Percentiles rank a stretch among this genome's conserved stretches.
These are phyloP conservation scores for Chydorus sphaericus DNA, from an alignment of 2,888 invertebrate genomes.

Conservation along the genomic window DNA sequence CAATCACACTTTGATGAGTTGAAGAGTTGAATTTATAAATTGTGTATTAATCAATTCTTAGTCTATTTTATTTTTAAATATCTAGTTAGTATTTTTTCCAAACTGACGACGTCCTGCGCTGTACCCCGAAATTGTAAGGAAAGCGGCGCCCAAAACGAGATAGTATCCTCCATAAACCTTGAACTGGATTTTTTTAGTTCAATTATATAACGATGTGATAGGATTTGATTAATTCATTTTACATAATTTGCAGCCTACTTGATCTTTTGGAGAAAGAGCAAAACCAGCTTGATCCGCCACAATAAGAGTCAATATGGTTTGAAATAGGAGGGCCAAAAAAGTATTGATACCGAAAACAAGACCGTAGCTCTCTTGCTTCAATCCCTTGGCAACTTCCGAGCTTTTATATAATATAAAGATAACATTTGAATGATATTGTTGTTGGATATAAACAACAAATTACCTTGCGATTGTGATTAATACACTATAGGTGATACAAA, in stretches of 20 bases:
- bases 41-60: no score
- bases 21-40: no score
- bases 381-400: slow-evolving; percentile 67
- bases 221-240: slow-evolving; percentile 17
- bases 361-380: slow-evolving; percentile 72
- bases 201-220: neutral
- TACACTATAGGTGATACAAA: slow-evolving; percentile 63
- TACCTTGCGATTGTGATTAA: slow-evolving; percentile 60
- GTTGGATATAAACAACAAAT: no score
- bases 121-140: slow-evolving; percentile 32
- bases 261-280: slow-evolving; percentile 25
- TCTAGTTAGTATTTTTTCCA: no score
- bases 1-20: no score
- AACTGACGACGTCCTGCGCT: slow-evolving; percentile 10
- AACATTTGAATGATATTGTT: no score
- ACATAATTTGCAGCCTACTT: slow-evolving; percentile 18
- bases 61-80: no score
- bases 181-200: slow-evolving; percentile 35
- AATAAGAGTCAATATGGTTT: slow-evolving; percentile 57
- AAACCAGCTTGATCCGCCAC: slow-evolving; percentile 36
- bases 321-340: slow-evolving; percentile 58
- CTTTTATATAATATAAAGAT: no score
- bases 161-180: slow-evolving; percentile 53
- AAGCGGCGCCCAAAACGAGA: slow-evolving; percentile 42
- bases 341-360: slow-evolving; percentile 83